A percentile compares a stretch with the other conserved stretches of the same genome.
Evolutionary conservation across 2,888 invertebrate genomes (phyloP).

Genomic region (Agrilus biguttatus): DNA sequence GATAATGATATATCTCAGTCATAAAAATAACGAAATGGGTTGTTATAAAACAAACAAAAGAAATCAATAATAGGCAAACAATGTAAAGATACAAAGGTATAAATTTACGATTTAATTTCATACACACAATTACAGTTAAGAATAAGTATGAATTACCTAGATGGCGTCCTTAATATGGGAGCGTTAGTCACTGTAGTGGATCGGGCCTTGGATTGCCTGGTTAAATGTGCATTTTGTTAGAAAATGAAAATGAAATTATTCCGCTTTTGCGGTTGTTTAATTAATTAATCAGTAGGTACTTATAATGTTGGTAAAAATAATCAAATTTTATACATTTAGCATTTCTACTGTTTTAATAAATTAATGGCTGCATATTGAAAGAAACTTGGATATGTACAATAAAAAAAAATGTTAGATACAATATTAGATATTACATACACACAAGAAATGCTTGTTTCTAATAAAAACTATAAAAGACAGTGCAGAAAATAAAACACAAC

Average conservation of each 20-base stretch:
- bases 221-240: slow-evolving; percentile 22
- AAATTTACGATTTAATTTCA: background rate
- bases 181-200: slow-evolving; percentile 30
- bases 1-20: too few relatives aligned
- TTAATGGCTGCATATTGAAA: too few relatives aligned
- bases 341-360: too few relatives aligned
- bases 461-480: background rate
- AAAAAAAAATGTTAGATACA: background rate
- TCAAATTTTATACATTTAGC: background rate
- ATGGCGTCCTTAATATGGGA: slow-evolving; percentile 30
- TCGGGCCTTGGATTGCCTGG: slow-evolving; percentile 29
- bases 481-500: background rate
- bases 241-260: too few relatives aligned
- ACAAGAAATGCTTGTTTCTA: too few relatives aligned
- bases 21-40: background rate
- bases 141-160: slow-evolving; percentile 25
- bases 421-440: background rate
- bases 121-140: background rate
- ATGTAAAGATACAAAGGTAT: background rate
- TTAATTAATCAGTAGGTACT: slow-evolving; percentile 11
- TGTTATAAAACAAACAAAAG: background rate
- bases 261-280: too few relatives aligned
- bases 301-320: slow-evolving; percentile 11
- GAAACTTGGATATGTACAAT: background rate
- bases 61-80: background rate